A percentile compares a stretch with the other conserved stretches of the same genome.
These are phyloP conservation scores for Rhinichthys klamathensis DNA, from an alignment of 2,113 vertebrate genomes.

Conservation along the genomic window DNA sequence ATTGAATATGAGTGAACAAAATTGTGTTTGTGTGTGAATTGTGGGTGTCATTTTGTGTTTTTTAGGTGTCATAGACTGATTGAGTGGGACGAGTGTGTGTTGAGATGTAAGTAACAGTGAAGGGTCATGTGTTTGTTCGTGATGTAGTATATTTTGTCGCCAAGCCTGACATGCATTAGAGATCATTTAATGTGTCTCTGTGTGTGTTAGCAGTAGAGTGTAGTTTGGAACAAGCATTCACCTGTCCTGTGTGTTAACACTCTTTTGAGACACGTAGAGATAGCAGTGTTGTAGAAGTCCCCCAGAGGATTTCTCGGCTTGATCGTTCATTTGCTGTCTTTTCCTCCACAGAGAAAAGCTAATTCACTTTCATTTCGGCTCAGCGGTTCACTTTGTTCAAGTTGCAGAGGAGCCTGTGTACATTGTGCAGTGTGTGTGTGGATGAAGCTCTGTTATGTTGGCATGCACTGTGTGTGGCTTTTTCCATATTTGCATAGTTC, in stretches of 20 bases:
- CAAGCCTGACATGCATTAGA: constrained; percentile 23
- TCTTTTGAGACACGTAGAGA: constrained; percentile 70
- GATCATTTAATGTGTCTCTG: constrained; percentile 31
- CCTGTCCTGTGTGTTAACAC: constrained; percentile 36
- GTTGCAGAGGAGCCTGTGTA: constrained; percentile 56
- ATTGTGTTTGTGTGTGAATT: no score
- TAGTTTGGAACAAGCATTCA: neutral
- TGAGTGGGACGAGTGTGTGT: neutral
- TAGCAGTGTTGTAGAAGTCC: constrained; percentile 73
- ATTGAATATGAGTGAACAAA: no score
- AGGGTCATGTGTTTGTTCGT: neutral
- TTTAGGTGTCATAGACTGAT: neutral
- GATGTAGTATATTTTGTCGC: neutral
- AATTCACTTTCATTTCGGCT: constrained; percentile 87
- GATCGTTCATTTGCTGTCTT: constrained; percentile 52
- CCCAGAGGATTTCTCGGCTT: constrained; percentile 85
- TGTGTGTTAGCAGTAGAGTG: constrained; percentile 38
- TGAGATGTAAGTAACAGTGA: neutral
- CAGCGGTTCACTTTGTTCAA: constrained; percentile 77
- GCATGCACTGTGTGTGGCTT: constrained; percentile 70
- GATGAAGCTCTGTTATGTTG: constrained; percentile 78
- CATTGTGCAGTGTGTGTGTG: constrained; percentile 14
- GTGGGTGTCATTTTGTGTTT: neutral
- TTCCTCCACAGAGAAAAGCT: constrained; percentile 77
- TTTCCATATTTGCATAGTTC: constrained; percentile 52